phyloP scores from a whole-genome alignment of 2,888 invertebrate species.

The Cheilosia impressa region DNA sequence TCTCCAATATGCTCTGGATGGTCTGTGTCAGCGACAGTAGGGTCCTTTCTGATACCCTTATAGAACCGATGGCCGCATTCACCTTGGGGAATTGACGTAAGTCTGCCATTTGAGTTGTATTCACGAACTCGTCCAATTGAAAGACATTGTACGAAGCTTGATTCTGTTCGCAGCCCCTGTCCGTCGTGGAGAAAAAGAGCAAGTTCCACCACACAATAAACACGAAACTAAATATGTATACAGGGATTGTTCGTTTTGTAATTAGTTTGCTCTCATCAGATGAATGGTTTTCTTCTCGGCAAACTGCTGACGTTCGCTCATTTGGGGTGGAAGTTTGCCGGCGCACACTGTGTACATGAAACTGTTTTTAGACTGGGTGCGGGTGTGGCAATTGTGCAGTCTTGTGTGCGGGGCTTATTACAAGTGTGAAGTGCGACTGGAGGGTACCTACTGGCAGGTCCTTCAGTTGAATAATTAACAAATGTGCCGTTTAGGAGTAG shows the following conservation, averaged over 20 bases:
- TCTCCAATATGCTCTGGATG: slow-evolving; percentile 82
- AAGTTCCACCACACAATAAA: slow-evolving; percentile 25
- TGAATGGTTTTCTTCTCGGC: slow-evolving; percentile 15
- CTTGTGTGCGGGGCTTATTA: slow-evolving; percentile 39
- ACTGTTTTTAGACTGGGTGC: slow-evolving; percentile 34
- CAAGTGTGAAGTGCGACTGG: slow-evolving; percentile 37
- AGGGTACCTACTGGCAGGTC: slow-evolving; percentile 25
- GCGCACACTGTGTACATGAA: neutral
- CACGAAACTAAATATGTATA: neutral
- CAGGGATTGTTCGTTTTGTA: slow-evolving; percentile 24
- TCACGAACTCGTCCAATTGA: slow-evolving; percentile 88
- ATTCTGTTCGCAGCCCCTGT: slow-evolving; percentile 89
- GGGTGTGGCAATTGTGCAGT: slow-evolving; percentile 43
- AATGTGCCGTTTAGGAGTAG: slow-evolving; percentile 28
- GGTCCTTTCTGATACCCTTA: slow-evolving; percentile 82
- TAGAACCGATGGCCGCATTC: slow-evolving; percentile 81
- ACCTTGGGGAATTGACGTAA: slow-evolving; percentile 83
- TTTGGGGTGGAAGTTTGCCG: slow-evolving; percentile 4
- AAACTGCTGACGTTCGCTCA: slow-evolving; percentile 4
- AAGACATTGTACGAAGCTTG: slow-evolving; percentile 90
- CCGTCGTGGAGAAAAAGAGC: slow-evolving; percentile 1
- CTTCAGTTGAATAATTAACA: slow-evolving; percentile 51
- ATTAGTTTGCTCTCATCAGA: slow-evolving; percentile 53
- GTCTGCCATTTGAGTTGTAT: slow-evolving; percentile 86
- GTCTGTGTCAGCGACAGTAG: slow-evolving; percentile 82